phyloP scores from a whole-genome alignment of 2,888 invertebrate genomes.

The Thereva nobilitata region DNA sequence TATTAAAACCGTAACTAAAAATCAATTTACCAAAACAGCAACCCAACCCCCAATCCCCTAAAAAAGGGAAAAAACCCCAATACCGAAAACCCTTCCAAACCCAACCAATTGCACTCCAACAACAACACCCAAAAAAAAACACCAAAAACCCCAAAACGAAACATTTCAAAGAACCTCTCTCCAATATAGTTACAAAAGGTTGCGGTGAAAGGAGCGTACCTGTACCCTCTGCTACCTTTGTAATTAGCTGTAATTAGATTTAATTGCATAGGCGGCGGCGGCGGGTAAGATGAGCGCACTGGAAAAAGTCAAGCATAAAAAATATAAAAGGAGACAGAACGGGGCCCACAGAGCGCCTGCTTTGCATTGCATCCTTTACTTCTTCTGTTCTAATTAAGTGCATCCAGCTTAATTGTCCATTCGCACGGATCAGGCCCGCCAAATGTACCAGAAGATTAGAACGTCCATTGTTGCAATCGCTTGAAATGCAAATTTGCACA shows the following conservation, averaged over 20 bases:
- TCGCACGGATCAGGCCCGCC: slow-evolving; percentile 37
- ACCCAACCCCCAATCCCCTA: too few relatives aligned
- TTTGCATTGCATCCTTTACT: slow-evolving; percentile 41
- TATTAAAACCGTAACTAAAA: too few relatives aligned
- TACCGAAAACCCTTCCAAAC: too few relatives aligned
- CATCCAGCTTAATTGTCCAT: slow-evolving; percentile 41
- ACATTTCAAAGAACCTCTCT: too few relatives aligned
- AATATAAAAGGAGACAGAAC: too few relatives aligned
- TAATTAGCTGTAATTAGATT: slow-evolving; percentile 41
- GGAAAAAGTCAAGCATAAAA: slow-evolving; percentile 13
- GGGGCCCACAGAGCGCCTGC: slow-evolving; percentile 1
- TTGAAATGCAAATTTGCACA: slow-evolving; percentile 24
- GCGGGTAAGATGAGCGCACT: slow-evolving; percentile 24
- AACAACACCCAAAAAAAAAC: too few relatives aligned
- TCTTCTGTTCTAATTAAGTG: slow-evolving; percentile 40
- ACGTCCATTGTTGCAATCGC: slow-evolving; percentile 13
- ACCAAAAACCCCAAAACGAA: too few relatives aligned
- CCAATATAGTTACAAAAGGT: too few relatives aligned
- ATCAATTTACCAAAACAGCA: too few relatives aligned
- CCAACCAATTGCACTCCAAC: too few relatives aligned
- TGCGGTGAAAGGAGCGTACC: not conserved
- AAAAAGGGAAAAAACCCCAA: too few relatives aligned
- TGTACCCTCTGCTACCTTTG: slow-evolving; percentile 18
- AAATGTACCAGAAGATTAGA: slow-evolving; percentile 33
- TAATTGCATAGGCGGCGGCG: slow-evolving; percentile 41